Evolutionary conservation across 2,797 vertebrate species (phyloP), one percentile per base, ranked within the genome.

Genomic region (Spea hammondii): DNA sequence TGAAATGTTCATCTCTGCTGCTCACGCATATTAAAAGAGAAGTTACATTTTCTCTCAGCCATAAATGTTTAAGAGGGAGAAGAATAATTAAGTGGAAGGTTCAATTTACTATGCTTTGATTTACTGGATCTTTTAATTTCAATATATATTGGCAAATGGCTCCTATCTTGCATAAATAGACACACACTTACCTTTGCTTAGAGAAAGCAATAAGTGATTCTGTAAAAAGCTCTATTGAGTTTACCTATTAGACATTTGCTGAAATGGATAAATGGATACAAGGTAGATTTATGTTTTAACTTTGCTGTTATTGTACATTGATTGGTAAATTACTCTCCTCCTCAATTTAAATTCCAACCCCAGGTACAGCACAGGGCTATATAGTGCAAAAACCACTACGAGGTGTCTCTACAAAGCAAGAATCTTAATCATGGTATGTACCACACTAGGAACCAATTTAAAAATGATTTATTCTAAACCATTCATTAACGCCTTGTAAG

Each of bases 391-490:
- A 68, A 66, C 65, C 54, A 77, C 49, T 5, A 72, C 6, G 65
- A 77, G 74, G 79, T 82, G 74, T 73, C 65, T 4, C 44, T 10
- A 17, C 75, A 70, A 82, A 70, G 64, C 65, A 50, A 72, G 65
- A 55, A 57, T 82, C 77, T 82, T 82, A 82, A 78, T 82, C 80
- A 82, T 77, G 75, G 45, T 55, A 55, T 59, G 46, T 60, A 69
- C 80, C 72, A 77, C 80, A 78, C 75, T 77, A 70, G 70, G 50
- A 82, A 74, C 70, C 80, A 77, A 82, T 82, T 82, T 82, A 82
- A 70, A 78, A 82, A 71, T 78, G 80, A 82, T 82, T 82, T 82
- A 82, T 82, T 78, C 46, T 64, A 78, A 77, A 78, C 65, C 75
- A 32, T 11, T 72, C 75, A 82, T 82, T 78, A 82, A 74, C 74